Percentiles rank a stretch among this genome's conserved stretches.
Evolutionary conservation across 2,888 invertebrate genomes (phyloP).

Genomic region (Aleiodes leptofemur): DNA sequence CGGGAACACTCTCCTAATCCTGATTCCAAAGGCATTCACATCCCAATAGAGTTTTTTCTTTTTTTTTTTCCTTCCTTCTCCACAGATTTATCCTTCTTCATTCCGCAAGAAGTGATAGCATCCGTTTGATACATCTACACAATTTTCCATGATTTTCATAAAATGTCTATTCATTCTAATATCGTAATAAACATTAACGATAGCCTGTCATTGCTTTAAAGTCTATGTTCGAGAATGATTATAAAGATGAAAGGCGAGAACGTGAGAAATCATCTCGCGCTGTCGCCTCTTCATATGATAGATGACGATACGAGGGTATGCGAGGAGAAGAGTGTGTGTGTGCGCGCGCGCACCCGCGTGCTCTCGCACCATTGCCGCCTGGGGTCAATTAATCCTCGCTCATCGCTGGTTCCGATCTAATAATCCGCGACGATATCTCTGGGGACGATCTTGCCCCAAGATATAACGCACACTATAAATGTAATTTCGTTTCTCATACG

Average conservation of each 20-base stretch:
- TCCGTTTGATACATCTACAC: background rate
- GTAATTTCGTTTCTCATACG: slow-evolving; percentile 27
- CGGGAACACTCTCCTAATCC: slow-evolving; percentile 71
- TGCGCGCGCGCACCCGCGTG: slow-evolving; percentile 29
- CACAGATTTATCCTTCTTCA: background rate
- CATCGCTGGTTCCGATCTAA: slow-evolving; percentile 51
- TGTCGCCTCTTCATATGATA: slow-evolving; percentile 44
- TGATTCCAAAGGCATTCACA: slow-evolving; percentile 52
- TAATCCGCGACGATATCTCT: slow-evolving; percentile 46
- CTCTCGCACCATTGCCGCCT: slow-evolving; percentile 41
- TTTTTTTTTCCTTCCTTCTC: background rate
- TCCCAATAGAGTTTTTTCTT: slow-evolving; percentile 26
- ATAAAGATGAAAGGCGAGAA: slow-evolving; percentile 33
- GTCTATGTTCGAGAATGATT: slow-evolving; percentile 12
- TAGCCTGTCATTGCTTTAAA: slow-evolving; percentile 14
- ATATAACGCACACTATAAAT: slow-evolving; percentile 27
- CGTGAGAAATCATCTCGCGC: slow-evolving; percentile 43
- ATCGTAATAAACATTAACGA: slow-evolving; percentile 10
- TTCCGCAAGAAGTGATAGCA: slow-evolving; percentile 3
- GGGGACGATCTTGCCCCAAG: slow-evolving; percentile 41
- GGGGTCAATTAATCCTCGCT: slow-evolving; percentile 53
- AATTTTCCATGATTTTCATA: no score
- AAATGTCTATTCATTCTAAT: background rate
- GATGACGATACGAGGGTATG: slow-evolving; percentile 39
- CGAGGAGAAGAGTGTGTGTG: no score